Conservation (phyloP, 2,797 vertebrate genomes). For the Propithecus perrieri region DNA sequence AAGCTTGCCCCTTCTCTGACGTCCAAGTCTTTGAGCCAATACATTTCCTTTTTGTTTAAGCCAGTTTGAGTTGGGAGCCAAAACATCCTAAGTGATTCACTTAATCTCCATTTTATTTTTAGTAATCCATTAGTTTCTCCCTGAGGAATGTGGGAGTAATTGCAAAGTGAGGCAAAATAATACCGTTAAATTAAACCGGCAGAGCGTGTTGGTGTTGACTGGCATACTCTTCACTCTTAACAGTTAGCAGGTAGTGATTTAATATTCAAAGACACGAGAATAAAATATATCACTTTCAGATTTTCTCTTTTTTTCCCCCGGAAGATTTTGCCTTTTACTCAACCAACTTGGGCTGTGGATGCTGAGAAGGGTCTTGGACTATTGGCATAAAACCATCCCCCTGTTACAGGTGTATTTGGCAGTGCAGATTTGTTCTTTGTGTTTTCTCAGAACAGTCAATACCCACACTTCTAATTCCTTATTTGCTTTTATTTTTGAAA, state of each 20-base stretch:
- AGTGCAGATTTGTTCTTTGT: neutral
- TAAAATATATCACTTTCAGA: slow-evolving; percentile 41
- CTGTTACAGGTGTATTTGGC: neutral
- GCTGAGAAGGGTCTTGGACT: neutral
- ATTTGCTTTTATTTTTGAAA: slow-evolving; percentile 43
- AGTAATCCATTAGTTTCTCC: slow-evolving; percentile 86
- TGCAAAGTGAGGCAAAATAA: slow-evolving; percentile 82
- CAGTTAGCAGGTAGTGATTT: slow-evolving; percentile 74
- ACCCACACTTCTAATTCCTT: neutral
- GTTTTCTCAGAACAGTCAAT: neutral
- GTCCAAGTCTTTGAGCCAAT: slow-evolving; percentile 42
- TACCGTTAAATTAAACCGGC: slow-evolving; percentile 82
- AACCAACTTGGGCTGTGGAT: neutral
- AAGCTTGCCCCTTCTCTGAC: neutral
- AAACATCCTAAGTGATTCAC: slow-evolving; percentile 70
- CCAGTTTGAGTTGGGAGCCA: slow-evolving; percentile 70
- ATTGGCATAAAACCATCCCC: neutral
- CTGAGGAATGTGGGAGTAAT: slow-evolving; percentile 84
- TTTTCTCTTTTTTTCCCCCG: neutral
- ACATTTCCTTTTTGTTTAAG: slow-evolving; percentile 70
- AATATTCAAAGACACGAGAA: slow-evolving; percentile 71
- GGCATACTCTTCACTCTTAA: slow-evolving; percentile 75
- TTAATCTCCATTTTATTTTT: slow-evolving; percentile 86
- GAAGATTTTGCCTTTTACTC: slow-evolving; percentile 33
- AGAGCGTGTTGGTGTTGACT: slow-evolving; percentile 81